phyloP scores from a whole-genome alignment of 2,797 vertebrate species.

The Pampus argenteus region DNA sequence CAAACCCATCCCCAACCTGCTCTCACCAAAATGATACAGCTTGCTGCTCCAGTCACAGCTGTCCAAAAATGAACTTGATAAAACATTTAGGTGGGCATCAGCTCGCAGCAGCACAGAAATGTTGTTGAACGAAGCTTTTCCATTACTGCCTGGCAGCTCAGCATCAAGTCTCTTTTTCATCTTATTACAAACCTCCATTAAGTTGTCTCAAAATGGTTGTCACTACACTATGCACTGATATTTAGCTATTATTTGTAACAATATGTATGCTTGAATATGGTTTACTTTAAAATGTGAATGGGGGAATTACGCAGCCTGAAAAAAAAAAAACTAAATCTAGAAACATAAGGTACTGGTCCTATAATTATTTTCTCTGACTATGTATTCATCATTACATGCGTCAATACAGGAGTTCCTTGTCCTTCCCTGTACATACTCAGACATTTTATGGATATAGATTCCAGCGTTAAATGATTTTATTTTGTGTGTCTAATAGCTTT shows the following conservation, averaged over 20 bases:
- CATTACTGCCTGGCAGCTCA: constrained; percentile 19
- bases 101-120: constrained; percentile 16
- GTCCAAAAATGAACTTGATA: constrained; percentile 31
- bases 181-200: constrained; percentile 20
- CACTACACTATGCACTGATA: neutral
- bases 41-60: constrained; percentile 19
- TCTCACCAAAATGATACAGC: constrained; percentile 29
- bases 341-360: neutral
- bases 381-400: neutral
- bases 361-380: constrained; percentile 1
- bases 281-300: constrained; percentile 1
- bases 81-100: constrained; percentile 27
- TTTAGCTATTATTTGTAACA: constrained; percentile 1
- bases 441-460: constrained; percentile 6
- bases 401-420: neutral
- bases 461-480: constrained; percentile 5
- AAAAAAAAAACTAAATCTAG: neutral
- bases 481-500: constrained; percentile 7
- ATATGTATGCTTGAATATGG: neutral
- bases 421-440: constrained; percentile 6
- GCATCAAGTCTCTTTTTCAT: constrained; percentile 17
- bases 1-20: constrained; percentile 12
- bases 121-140: constrained; percentile 23
- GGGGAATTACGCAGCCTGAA: neutral
- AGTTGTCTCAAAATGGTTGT: neutral